Percentiles rank a stretch among this genome's conserved stretches.
Evolutionary conservation across 2,113 vertebrate genomes (phyloP).

Genomic region (Regulus satrapa): DNA sequence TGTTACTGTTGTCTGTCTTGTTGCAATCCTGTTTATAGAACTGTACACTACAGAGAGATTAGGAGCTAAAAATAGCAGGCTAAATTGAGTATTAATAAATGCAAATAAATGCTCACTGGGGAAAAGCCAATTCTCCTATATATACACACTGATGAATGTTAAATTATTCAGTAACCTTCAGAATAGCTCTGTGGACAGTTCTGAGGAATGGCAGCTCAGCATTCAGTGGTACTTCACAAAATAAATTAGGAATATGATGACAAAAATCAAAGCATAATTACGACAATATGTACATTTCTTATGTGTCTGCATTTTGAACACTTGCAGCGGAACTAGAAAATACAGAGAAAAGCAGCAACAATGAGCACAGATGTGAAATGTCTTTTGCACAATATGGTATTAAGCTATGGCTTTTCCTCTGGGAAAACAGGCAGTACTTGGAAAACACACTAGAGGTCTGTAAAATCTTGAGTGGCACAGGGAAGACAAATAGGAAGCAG

Average conservation of each 20-base stretch:
- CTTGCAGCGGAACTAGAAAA: background rate
- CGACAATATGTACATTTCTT: background rate
- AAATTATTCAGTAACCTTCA: slow-evolving; percentile 41
- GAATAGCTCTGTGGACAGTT: background rate
- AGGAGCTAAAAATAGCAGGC: slow-evolving; percentile 26
- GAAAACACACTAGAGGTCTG: background rate
- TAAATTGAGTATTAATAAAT: slow-evolving; percentile 48
- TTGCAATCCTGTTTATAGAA: background rate
- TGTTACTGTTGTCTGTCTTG: background rate
- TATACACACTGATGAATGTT: slow-evolving; percentile 3
- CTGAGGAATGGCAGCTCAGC: background rate
- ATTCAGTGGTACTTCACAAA: background rate
- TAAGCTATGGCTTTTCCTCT: background rate
- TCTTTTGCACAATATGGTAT: background rate
- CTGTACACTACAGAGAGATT: background rate
- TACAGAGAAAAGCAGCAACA: background rate
- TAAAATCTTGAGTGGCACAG: background rate
- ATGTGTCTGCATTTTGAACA: background rate
- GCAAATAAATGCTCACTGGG: slow-evolving; percentile 30
- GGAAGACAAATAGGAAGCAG: background rate
- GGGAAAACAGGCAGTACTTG: background rate
- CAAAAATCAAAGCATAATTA: background rate
- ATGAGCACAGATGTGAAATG: background rate
- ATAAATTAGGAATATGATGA: background rate
- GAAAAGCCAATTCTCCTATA: slow-evolving; percentile 4